These are phyloP conservation scores for Cyclophora punctaria DNA, from an alignment of 2,888 invertebrate genomes.

Conservation along the genomic window DNA sequence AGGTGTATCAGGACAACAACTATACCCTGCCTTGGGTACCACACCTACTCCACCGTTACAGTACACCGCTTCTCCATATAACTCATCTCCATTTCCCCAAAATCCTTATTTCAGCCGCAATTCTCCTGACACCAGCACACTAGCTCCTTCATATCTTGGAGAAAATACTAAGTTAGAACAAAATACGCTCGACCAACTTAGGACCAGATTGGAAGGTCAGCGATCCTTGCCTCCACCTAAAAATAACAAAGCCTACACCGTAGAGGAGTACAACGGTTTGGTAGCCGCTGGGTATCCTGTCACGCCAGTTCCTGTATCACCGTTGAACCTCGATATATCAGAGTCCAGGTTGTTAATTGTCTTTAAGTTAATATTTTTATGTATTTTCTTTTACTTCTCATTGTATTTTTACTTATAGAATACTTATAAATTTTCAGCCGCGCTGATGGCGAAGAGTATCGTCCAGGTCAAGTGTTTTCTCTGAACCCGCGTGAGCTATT, in stretches of 20 bases:
- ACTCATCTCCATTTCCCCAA: not conserved
- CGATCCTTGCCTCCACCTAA: conserved; percentile 25
- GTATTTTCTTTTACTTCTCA: not conserved
- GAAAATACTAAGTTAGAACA: conserved; percentile 14
- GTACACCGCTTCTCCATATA: conserved; percentile 1
- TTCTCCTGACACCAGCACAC: conserved; percentile 6
- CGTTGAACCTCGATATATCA: conserved; percentile 10
- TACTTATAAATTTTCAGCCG: conserved; percentile 30
- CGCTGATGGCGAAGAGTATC: conserved; percentile 47
- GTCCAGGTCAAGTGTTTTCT: conserved; percentile 65
- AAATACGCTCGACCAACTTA: conserved; percentile 14
- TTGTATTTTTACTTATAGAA: not conserved
- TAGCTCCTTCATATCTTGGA: conserved; percentile 8
- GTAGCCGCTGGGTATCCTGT: conserved; percentile 26
- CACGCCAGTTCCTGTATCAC: conserved; percentile 22
- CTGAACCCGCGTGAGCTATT: conserved; percentile 57
- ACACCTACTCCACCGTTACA: conserved; percentile 3
- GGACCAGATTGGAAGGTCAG: conserved; percentile 13
- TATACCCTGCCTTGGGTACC: not conserved
- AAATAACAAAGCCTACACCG: conserved; percentile 25
- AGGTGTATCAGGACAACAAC: conserved; percentile 2
- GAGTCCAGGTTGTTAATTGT: conserved; percentile 18
- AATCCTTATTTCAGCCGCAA: conserved; percentile 8
- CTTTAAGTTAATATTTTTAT: conserved; percentile 3
- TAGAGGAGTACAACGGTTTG: conserved; percentile 25